phyloP scores from a whole-genome alignment of 2,888 invertebrate genomes.

The Eilema sororculum region DNA sequence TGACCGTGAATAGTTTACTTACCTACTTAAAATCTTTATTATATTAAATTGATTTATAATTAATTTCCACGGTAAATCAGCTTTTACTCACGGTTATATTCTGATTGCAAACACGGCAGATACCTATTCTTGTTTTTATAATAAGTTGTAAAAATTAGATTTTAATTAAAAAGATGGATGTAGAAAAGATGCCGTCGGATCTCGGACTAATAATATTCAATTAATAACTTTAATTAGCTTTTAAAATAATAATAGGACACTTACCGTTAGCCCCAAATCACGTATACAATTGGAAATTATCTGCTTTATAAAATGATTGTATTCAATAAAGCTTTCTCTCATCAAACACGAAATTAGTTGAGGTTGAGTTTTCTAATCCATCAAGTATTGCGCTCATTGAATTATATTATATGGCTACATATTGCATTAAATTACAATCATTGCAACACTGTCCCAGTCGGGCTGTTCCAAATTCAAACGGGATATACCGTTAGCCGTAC shows the following conservation, averaged over 20 bases:
- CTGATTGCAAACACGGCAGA: not conserved
- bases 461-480: not conserved
- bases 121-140: not conserved
- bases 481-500: not conserved
- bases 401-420: not conserved
- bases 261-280: constrained; percentile 34
- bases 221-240: constrained; percentile 19
- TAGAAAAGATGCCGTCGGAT: constrained; percentile 6
- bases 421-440: constrained; percentile 28
- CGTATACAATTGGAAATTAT: constrained; percentile 46
- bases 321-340: constrained; percentile 48
- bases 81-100: not conserved
- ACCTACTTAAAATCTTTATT: not conserved
- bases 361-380: constrained; percentile 37
- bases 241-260: constrained; percentile 30
- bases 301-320: constrained; percentile 39
- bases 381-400: constrained; percentile 26
- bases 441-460: constrained; percentile 20
- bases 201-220: constrained; percentile 10
- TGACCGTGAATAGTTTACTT: not conserved
- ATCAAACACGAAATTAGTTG: constrained; percentile 40
- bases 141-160: not conserved
- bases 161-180: not conserved
- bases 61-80: constrained; percentile 1
- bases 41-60: constrained; percentile 2